Conservation (phyloP, 1,140 invertebrate genomes). For the Drosophila gunungcola region DNA sequence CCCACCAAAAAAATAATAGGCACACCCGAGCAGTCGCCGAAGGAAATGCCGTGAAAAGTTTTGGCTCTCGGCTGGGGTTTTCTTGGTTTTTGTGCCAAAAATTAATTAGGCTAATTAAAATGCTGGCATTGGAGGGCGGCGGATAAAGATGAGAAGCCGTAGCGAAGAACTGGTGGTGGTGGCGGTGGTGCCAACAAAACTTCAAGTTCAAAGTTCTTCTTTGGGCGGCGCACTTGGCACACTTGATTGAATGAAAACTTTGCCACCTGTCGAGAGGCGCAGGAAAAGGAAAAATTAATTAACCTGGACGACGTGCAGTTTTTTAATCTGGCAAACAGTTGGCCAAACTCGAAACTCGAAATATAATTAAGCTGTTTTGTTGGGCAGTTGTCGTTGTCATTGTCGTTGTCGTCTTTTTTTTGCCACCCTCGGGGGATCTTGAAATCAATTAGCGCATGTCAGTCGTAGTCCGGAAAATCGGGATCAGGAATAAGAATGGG, state of each 20-base stretch:
- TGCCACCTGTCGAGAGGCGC: conserved; percentile 45
- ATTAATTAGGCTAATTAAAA: conserved; percentile 82
- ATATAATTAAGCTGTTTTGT: conserved; percentile 71
- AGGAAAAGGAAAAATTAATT: conserved; percentile 66
- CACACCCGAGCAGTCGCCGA: background rate
- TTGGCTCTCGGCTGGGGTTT: conserved; percentile 13
- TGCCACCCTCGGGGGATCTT: conserved; percentile 40
- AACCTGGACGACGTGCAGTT: conserved; percentile 55
- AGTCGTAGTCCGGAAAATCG: conserved; percentile 5
- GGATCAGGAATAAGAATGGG: background rate
- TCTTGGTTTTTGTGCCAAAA: conserved; percentile 67
- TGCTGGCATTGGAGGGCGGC: conserved; percentile 22
- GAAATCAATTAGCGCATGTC: conserved; percentile 73
- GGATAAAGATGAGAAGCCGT: background rate
- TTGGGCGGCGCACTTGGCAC: conserved; percentile 54
- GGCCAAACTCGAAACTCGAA: conserved; percentile 64
- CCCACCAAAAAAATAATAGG: background rate
- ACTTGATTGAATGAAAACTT: conserved; percentile 81
- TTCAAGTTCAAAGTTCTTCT: conserved; percentile 75
- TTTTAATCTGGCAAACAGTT: conserved; percentile 56
- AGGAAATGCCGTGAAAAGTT: conserved; percentile 24
- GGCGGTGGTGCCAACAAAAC: conserved; percentile 17
- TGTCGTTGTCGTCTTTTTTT: conserved; percentile 21
- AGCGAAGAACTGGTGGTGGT: background rate
- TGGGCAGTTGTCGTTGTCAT: conserved; percentile 25